These are phyloP conservation scores for Brachionus calyciflorus DNA, from an alignment of 1,140 invertebrate genomes.

Conservation along the genomic window DNA sequence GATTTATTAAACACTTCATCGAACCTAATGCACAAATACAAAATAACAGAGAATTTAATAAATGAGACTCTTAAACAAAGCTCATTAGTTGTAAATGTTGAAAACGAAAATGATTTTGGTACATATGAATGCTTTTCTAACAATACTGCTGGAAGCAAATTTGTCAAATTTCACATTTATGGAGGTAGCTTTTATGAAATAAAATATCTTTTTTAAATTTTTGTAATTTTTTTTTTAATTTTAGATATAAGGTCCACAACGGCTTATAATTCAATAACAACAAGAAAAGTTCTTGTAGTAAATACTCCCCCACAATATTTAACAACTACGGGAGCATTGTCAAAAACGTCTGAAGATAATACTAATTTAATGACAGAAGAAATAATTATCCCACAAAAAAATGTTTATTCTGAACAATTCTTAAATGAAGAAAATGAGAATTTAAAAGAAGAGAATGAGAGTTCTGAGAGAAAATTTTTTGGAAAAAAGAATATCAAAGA, in stretches of 20 bases:
- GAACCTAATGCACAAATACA: not conserved
- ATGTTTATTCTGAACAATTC: no score
- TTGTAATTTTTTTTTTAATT: no score
- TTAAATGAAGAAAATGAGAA: no score
- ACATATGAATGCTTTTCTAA: conserved; percentile 36
- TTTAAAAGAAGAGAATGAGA: no score
- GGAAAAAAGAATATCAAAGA: not conserved
- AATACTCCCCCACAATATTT: no score
- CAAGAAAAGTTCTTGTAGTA: no score
- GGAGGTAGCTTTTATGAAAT: conserved; percentile 35
- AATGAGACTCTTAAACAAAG: conserved; percentile 40
- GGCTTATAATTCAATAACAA: no score
- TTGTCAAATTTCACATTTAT: conserved; percentile 25
- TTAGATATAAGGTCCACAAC: not conserved
- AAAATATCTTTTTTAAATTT: no score
- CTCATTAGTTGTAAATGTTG: conserved; percentile 17
- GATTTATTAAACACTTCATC: not conserved
- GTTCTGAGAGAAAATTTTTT: not conserved
- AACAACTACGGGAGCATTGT: no score
- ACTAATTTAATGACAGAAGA: no score
- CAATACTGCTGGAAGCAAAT: conserved; percentile 34
- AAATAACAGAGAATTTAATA: not conserved
- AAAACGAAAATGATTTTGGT: conserved; percentile 36
- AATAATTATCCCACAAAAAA: no score
- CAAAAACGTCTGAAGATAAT: no score